These are phyloP conservation scores for Amphiprion ocellaris DNA, from an alignment of 2,113 vertebrate genomes.

Conservation along the genomic window DNA sequence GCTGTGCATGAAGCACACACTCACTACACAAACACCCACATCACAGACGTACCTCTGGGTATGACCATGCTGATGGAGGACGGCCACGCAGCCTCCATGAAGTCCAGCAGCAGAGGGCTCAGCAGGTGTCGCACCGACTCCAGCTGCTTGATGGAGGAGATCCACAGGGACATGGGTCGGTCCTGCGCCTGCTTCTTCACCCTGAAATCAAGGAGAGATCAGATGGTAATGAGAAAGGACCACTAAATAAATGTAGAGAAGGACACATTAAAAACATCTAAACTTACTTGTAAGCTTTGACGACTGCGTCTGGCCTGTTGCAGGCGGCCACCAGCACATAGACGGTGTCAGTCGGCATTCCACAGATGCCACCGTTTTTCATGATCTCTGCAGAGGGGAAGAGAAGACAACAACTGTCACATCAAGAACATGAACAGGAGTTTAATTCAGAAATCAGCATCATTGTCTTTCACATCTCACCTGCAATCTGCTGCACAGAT, in stretches of 20 bases:
- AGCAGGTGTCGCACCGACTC: constrained; percentile 89
- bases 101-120: constrained; percentile 89
- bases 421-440: not conserved
- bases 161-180: constrained; percentile 93
- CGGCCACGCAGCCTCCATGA: constrained; percentile 84
- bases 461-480: constrained; percentile 69
- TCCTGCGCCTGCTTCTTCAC: constrained; percentile 91
- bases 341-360: constrained; percentile 93
- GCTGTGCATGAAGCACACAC: constrained; percentile 88
- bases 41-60: constrained; percentile 84
- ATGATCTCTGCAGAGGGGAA: constrained; percentile 86
- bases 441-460: not conserved
- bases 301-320: constrained; percentile 88
- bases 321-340: constrained; percentile 93
- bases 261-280: not conserved
- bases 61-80: constrained; percentile 78
- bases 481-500: constrained; percentile 90
- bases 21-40: constrained; percentile 81
- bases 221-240: not conserved
- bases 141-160: constrained; percentile 90
- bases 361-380: constrained; percentile 90
- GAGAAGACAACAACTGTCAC: not conserved
- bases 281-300: constrained; percentile 90
- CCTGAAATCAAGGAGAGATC: constrained; percentile 67
- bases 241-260: not conserved